Evolutionary conservation across 2,113 vertebrate genomes (phyloP).

Genomic region (Pituophis catenifer): DNA sequence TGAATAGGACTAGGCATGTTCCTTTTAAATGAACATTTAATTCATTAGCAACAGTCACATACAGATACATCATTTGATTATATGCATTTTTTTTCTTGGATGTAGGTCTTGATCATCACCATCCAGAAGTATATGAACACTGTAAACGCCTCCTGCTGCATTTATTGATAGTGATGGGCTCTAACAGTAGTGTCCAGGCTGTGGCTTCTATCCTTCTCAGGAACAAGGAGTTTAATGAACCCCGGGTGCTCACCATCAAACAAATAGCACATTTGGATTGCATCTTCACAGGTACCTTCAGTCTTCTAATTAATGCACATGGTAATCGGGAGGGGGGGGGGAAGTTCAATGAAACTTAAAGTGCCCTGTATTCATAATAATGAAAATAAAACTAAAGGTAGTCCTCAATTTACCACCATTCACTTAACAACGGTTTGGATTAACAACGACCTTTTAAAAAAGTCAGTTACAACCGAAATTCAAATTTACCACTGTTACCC

Average conservation of each 20-base stretch:
- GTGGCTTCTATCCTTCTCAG: conserved; percentile 91
- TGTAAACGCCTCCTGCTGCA: conserved; percentile 94
- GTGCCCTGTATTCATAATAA: background rate
- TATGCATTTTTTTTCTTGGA: conserved; percentile 39
- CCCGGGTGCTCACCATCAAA: conserved; percentile 90
- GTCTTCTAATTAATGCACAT: background rate
- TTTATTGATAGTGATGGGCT: conserved; percentile 88
- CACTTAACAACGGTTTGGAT: background rate
- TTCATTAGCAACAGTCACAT: background rate
- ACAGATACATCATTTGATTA: background rate
- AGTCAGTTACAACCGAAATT: background rate
- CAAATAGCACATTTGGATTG: conserved; percentile 81
- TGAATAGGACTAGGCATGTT: background rate
- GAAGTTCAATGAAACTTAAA: background rate
- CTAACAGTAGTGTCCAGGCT: conserved; percentile 85
- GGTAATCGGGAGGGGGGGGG: background rate
- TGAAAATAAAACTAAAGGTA: background rate
- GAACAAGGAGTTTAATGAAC: conserved; percentile 93
- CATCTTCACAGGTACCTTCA: conserved; percentile 85
- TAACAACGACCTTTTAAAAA: background rate
- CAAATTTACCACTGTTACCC: background rate
- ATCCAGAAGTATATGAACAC: conserved; percentile 97
- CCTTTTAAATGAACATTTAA: background rate
- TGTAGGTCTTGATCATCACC: conserved; percentile 95
- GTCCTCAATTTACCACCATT: background rate